Base-by-base conservation (phyloP, 2,888 invertebrate species). In the Caenorhabditis imperialis region DNA sequence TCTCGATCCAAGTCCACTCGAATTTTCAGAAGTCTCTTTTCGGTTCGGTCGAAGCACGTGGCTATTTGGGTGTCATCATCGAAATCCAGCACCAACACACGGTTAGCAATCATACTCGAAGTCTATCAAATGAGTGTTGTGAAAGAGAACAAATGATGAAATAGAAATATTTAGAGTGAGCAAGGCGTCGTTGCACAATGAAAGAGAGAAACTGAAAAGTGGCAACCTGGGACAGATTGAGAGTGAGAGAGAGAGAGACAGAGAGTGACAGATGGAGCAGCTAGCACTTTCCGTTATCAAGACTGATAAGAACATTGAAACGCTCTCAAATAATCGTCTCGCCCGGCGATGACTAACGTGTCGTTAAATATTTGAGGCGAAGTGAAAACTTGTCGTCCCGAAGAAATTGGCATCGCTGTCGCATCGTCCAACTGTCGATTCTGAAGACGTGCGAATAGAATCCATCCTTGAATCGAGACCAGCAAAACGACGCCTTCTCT, bases 261-360 rank as follows among this genome's bases (percentile, higher is more conserved):
- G n/a, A n/a, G 22, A 51, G 22, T 37, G 27, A 16, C 40, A 23
- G 12, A 45, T 50, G 20, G 16, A 20, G 23, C 5, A 18, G 16
- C 10, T 10, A 33, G 10, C 12, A 30, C 10, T 20, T 20, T 45
- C 23, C 16, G n/a, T 54, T 35, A 54, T 44, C 40, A n/a, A 38
- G 22, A 30, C 30, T 30, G 30, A 30, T 30, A 30, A 30, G 30
- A 30, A 30, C n/a, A n/a, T n/a, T n/a, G n/a, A n/a, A 27, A 65
- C 10, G 42, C 38, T 44, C 57, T 65, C 47, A 65, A 55, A 44
- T 42, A 48, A 65, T 65, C 65, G 44, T 65, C 65, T 50, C 65
- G 40, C 22, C 65, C 65, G 5, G 65, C 65, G 10, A 50, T 42
- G 3, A 65, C 10, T 10, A 65, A 22, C 10, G 38, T 23, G 5